Evolutionary conservation across 2,888 invertebrate genomes (phyloP).

Genomic region (Mythimna impura): DNA sequence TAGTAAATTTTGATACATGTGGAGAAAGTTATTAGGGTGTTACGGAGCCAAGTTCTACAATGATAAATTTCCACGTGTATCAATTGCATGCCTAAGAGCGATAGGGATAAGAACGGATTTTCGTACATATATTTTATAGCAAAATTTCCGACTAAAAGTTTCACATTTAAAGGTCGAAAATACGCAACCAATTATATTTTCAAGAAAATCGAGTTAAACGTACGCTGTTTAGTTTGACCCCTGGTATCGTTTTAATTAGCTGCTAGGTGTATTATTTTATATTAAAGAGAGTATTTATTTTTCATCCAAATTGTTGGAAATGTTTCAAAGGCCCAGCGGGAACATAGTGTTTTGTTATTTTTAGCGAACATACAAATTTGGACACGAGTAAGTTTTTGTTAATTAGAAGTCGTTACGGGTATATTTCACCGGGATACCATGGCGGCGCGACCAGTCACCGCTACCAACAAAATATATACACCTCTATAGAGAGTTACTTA

Average conservation of each 20-base stretch:
- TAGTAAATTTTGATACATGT: too few relatives aligned
- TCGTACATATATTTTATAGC: too few relatives aligned
- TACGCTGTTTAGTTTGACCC: constrained; percentile 43
- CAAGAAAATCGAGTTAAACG: constrained; percentile 14
- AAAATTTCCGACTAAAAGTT: background rate
- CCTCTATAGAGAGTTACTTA: too few relatives aligned
- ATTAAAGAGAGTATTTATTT: constrained; percentile 52
- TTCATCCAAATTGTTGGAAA: constrained; percentile 31
- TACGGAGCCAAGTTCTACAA: too few relatives aligned
- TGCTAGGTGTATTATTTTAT: constrained; percentile 51
- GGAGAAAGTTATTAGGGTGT: too few relatives aligned
- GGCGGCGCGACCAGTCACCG: too few relatives aligned
- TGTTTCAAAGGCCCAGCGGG: constrained; percentile 8
- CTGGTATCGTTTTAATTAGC: constrained; percentile 53
- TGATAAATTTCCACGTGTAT: too few relatives aligned
- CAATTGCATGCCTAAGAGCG: too few relatives aligned
- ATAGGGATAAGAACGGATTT: too few relatives aligned
- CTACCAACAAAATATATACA: too few relatives aligned
- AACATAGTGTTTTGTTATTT: background rate
- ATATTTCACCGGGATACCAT: too few relatives aligned
- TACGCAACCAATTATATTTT: background rate
- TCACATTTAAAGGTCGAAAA: constrained; percentile 9
- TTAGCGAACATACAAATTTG: background rate
- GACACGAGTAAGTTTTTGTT: background rate
- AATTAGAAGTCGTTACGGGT: background rate